phyloP scores from a whole-genome alignment of 2,113 vertebrate species.

The Rhea pennata region DNA sequence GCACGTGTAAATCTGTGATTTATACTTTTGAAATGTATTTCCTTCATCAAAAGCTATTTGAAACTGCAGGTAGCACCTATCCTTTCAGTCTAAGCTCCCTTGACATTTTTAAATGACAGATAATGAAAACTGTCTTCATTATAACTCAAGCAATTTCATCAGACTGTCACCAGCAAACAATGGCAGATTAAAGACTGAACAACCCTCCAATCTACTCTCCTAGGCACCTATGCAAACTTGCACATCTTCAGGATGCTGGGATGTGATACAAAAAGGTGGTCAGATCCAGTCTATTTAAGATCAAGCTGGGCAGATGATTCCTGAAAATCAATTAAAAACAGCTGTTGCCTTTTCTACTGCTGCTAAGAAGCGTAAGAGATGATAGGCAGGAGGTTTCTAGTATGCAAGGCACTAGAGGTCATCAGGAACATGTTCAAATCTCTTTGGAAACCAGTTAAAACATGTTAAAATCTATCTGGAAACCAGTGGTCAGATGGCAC shows the following conservation, averaged over 20 bases:
- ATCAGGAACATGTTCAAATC: constrained; percentile 11
- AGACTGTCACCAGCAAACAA: constrained; percentile 67
- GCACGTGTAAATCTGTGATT: constrained; percentile 51
- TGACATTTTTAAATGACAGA: constrained; percentile 67
- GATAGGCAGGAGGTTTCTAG: not conserved
- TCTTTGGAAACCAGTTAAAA: not conserved
- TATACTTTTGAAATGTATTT: constrained; percentile 48
- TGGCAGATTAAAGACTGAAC: constrained; percentile 55
- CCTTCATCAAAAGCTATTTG: constrained; percentile 55
- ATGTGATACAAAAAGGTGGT: too few relatives aligned
- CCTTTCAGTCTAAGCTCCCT: constrained; percentile 51
- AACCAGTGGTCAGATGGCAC: constrained; percentile 21
- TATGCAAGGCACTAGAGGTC: not conserved
- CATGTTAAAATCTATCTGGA: constrained; percentile 18
- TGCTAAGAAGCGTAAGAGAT: not conserved
- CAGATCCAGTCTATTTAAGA: not conserved
- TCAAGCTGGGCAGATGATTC: not conserved
- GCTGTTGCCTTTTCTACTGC: not conserved
- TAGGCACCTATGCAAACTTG: not conserved
- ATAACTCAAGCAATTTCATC: constrained; percentile 58
- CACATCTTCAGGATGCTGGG: not conserved
- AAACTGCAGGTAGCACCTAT: constrained; percentile 62
- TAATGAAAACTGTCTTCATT: constrained; percentile 71
- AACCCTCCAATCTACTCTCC: not conserved
- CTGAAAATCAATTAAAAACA: not conserved